Percentiles rank a stretch among this genome's conserved stretches.
Evolutionary conservation across 1,140 invertebrate species (phyloP).

Genomic region (Neodiprion virginianus): DNA sequence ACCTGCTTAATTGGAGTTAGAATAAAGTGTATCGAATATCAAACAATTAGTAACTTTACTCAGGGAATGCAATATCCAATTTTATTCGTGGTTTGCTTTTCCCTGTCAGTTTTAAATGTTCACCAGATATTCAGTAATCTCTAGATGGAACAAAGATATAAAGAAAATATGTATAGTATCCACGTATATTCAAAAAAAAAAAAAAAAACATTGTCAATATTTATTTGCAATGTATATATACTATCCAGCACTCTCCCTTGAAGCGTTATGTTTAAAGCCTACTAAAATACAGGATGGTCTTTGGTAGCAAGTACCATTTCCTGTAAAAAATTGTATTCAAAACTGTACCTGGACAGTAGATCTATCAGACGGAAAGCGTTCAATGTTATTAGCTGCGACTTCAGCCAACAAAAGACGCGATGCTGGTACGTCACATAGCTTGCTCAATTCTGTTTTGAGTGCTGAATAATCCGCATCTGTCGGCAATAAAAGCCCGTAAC

Average conservation of each 20-base stretch:
- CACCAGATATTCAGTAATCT: too few species aligned
- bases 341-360: constrained; percentile 8
- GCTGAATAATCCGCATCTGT: constrained; percentile 79
- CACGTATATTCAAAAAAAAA: not conserved
- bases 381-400: constrained; percentile 72
- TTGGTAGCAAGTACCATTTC: not conserved
- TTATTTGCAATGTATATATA: not conserved
- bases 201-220: not conserved
- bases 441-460: constrained; percentile 73
- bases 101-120: too few species aligned
- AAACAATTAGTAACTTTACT: too few species aligned
- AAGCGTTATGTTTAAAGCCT: constrained; percentile 2
- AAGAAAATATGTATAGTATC: too few species aligned
- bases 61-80: too few species aligned
- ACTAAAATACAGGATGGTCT: not conserved
- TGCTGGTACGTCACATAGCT: constrained; percentile 68
- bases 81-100: too few species aligned
- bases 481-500: constrained; percentile 82
- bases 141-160: too few species aligned
- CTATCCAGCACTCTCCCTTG: constrained; percentile 1
- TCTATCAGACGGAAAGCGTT: constrained; percentile 51
- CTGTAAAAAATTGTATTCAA: not conserved
- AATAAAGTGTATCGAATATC: too few species aligned
- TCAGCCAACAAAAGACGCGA: constrained; percentile 74
- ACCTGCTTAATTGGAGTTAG: too few species aligned